phyloP scores from a whole-genome alignment of 2,888 invertebrate genomes.

The Ligdia adustata region DNA sequence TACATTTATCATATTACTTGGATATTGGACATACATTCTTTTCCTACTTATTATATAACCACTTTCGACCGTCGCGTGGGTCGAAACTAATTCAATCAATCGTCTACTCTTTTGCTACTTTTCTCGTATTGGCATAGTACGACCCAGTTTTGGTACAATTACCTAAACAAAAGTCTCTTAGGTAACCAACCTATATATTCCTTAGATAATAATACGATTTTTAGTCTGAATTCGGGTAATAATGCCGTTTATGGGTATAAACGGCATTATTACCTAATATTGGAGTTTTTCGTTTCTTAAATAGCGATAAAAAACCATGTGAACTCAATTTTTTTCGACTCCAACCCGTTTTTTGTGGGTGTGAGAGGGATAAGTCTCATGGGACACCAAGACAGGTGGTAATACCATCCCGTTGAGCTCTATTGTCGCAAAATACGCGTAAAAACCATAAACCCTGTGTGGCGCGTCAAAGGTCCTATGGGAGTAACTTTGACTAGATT shows the following conservation, averaged over 20 bases:
- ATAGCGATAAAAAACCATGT: conserved; percentile 41
- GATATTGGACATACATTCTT: conserved; percentile 27
- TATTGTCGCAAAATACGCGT: conserved; percentile 38
- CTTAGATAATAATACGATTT: too few species aligned
- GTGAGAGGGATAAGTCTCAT: conserved; percentile 55
- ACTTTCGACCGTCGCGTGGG: conserved; percentile 5
- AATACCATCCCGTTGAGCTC: conserved; percentile 16
- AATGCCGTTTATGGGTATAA: too few species aligned
- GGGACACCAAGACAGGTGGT: conserved; percentile 70
- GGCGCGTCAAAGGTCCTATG: conserved; percentile 6
- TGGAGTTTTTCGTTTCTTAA: too few species aligned
- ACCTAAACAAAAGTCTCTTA: too few species aligned
- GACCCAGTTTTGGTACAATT: conserved; percentile 25
- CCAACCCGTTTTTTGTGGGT: conserved; percentile 78
- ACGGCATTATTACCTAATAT: too few species aligned
- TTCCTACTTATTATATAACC: not conserved
- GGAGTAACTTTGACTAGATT: conserved; percentile 11
- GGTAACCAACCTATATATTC: too few species aligned
- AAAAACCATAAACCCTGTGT: conserved; percentile 25
- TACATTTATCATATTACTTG: conserved; percentile 11
- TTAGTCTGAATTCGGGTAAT: too few species aligned
- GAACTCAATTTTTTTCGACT: conserved; percentile 46
- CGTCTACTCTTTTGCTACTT: not conserved
- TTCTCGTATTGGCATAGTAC: not conserved
- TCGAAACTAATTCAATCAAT: not conserved